phyloP scores from a whole-genome alignment of 2,888 invertebrate genomes.

The Crioceris asparagi region DNA sequence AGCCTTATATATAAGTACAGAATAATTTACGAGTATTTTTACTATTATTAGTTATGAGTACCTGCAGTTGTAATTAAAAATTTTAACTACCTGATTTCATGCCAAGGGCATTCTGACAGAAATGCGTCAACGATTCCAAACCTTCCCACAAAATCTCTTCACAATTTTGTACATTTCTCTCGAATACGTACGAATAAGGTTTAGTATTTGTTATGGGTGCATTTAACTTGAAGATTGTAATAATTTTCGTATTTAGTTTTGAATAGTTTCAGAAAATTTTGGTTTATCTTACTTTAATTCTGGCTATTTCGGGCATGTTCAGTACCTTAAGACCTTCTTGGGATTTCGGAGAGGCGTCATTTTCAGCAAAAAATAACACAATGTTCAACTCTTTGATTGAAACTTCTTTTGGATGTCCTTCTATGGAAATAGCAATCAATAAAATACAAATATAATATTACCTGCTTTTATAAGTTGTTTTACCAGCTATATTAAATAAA shows the following conservation, averaged over 20 bases:
- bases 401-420: too few species aligned
- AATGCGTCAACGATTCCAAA: conserved; percentile 24
- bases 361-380: conserved; percentile 23
- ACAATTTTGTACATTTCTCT: conserved; percentile 17
- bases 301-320: conserved; percentile 17
- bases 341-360: conserved; percentile 8
- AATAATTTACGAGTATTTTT: too few species aligned
- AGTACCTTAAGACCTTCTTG: conserved; percentile 16
- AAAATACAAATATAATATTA: too few species aligned
- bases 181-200: conserved; percentile 2
- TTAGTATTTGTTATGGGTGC: too few species aligned
- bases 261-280: neutral
- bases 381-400: too few species aligned
- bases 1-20: too few species aligned
- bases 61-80: conserved; percentile 8
- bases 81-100: conserved; percentile 26
- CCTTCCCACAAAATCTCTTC: conserved; percentile 21
- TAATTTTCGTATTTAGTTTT: too few species aligned
- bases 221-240: too few species aligned
- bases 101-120: conserved; percentile 24
- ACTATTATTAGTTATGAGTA: too few species aligned
- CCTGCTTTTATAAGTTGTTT: too few species aligned
- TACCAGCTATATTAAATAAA: too few species aligned
- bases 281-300: conserved; percentile 16
- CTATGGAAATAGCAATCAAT: too few species aligned